Evolutionary conservation across 1,140 invertebrate species (phyloP).

Genomic region (Popillia japonica): DNA sequence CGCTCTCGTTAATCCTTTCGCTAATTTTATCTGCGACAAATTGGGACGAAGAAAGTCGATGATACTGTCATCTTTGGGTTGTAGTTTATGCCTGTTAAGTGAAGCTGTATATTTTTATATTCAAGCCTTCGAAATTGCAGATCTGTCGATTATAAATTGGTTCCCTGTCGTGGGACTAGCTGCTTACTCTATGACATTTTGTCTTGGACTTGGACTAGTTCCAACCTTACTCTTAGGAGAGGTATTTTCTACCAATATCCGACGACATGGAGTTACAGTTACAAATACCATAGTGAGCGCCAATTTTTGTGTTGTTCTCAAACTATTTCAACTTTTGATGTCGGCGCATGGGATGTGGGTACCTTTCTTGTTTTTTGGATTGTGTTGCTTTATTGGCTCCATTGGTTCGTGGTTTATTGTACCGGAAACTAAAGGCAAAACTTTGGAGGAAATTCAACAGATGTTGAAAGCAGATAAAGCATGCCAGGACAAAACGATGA

Average conservation of each 20-base stretch:
- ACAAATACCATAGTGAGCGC: background rate
- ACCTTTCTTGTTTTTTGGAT: constrained; percentile 28
- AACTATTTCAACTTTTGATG: constrained; percentile 32
- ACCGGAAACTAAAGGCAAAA: constrained; percentile 38
- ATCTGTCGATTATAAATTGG: constrained; percentile 52
- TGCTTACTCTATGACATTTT: constrained; percentile 48
- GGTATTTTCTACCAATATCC: constrained; percentile 56
- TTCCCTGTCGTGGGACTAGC: constrained; percentile 53
- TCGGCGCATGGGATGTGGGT: background rate
- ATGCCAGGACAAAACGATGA: background rate
- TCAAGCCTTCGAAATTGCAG: constrained; percentile 58
- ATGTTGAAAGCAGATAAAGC: constrained; percentile 28
- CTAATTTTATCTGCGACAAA: constrained; percentile 72
- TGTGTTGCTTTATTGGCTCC: background rate
- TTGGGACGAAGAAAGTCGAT: constrained; percentile 74
- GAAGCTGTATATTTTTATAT: constrained; percentile 69
- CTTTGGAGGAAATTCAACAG: constrained; percentile 38
- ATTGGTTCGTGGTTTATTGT: constrained; percentile 20
- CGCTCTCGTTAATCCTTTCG: constrained; percentile 68
- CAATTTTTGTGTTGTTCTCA: background rate
- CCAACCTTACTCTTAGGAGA: constrained; percentile 55
- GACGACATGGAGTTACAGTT: constrained; percentile 49
- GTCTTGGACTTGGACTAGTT: constrained; percentile 53
- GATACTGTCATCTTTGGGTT: constrained; percentile 66
- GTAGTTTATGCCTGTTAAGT: constrained; percentile 55